phyloP scores from a whole-genome alignment of 2,113 vertebrate genomes.

The Cololabis saira region DNA sequence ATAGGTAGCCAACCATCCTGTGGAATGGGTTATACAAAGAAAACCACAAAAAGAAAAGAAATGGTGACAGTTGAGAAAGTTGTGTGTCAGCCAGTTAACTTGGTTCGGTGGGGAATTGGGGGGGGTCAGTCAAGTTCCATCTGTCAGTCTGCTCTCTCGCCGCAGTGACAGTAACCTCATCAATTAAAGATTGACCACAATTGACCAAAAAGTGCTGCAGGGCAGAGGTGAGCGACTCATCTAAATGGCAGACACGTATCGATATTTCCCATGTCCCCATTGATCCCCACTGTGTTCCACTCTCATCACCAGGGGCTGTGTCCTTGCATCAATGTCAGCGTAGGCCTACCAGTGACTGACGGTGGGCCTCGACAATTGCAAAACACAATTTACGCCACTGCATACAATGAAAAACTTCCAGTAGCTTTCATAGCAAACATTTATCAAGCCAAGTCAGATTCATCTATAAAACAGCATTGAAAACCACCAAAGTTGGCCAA shows the following conservation, averaged over 20 bases:
- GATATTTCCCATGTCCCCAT: conserved; percentile 54
- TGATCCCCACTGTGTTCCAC: conserved; percentile 14
- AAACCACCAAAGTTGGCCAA: too few relatives aligned
- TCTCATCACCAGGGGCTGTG: conserved; percentile 6
- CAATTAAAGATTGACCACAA: conserved; percentile 42
- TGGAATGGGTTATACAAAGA: too few relatives aligned
- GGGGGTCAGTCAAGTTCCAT: background rate
- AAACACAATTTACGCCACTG: conserved; percentile 3
- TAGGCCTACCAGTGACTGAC: background rate
- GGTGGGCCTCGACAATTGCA: conserved; percentile 6
- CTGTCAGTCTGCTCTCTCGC: conserved; percentile 7
- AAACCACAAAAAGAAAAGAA: too few relatives aligned
- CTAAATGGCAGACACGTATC: conserved; percentile 51
- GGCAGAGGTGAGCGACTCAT: conserved; percentile 49
- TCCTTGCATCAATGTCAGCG: conserved; percentile 19
- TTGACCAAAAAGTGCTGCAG: conserved; percentile 34
- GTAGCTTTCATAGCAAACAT: conserved; percentile 6
- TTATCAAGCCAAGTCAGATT: too few relatives aligned
- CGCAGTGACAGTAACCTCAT: conserved; percentile 14
- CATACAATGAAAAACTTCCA: background rate
- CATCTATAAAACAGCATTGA: too few relatives aligned
- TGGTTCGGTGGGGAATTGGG: too few relatives aligned
- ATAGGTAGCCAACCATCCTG: too few relatives aligned
- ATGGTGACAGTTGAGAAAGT: too few relatives aligned
- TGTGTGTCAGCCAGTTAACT: too few relatives aligned